These are phyloP conservation scores for Oreochromis mossambicus DNA, from an alignment of 2,797 vertebrate species.

Conservation along the genomic window DNA sequence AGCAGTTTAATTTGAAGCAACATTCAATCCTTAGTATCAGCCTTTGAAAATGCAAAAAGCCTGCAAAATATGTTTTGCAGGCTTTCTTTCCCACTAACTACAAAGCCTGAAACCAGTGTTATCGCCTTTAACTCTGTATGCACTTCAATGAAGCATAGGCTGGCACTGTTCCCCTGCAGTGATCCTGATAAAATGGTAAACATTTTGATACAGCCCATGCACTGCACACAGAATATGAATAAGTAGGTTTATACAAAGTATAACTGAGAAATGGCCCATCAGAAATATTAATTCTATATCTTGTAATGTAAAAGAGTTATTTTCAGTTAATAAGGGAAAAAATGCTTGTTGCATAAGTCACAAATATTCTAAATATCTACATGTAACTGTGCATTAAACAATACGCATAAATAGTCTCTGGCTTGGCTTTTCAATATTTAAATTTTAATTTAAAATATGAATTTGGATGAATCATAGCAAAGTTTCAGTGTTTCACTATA, in stretches of 20 bases:
- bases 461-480: neutral
- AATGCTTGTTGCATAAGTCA: neutral
- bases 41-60: constrained; percentile 26
- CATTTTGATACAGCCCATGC: neutral
- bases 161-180: neutral
- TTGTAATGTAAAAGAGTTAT: neutral
- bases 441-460: neutral
- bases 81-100: neutral
- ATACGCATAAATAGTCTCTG: neutral
- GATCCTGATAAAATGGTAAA: neutral
- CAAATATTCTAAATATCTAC: neutral
- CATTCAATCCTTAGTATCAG: constrained; percentile 2
- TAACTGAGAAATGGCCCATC: neutral
- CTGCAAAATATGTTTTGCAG: constrained; percentile 3
- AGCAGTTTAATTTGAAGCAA: constrained; percentile 12
- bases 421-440: too few species aligned
- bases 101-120: constrained; percentile 1
- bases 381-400: neutral
- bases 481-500: neutral
- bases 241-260: neutral
- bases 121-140: neutral
- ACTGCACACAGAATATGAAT: neutral
- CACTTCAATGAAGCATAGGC: neutral
- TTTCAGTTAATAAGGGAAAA: neutral
- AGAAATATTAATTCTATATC: neutral